A percentile compares a stretch with the other conserved stretches of the same genome.
Conservation (phyloP, 1,140 invertebrate species). For the Dryas iulia region DNA sequence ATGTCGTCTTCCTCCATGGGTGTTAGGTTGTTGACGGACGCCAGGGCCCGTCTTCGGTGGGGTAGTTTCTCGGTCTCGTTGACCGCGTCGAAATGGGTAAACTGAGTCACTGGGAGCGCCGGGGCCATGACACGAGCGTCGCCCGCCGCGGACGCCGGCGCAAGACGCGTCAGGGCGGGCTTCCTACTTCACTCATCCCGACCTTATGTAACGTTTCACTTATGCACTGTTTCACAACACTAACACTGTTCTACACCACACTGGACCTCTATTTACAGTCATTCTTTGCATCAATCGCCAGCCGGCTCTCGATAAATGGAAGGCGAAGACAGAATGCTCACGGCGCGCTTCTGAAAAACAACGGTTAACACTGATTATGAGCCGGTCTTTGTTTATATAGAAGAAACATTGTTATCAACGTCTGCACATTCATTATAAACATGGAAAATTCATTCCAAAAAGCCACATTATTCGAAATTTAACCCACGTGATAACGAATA, state of each 20-base stretch:
- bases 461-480: conserved; percentile 65
- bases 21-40: conserved; percentile 75
- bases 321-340: conserved; percentile 36
- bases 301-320: conserved; percentile 52
- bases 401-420: conserved; percentile 31
- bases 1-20: conserved; percentile 86
- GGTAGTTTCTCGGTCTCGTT: conserved; percentile 47
- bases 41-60: conserved; percentile 62
- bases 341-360: conserved; percentile 71
- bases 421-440: conserved; percentile 29
- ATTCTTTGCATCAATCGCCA: conserved; percentile 52
- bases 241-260: conserved; percentile 50
- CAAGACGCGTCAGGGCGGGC: conserved; percentile 65
- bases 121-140: conserved; percentile 80
- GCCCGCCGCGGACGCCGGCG: conserved; percentile 70
- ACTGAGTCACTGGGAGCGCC: conserved; percentile 79
- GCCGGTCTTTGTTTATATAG: conserved; percentile 51
- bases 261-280: conserved; percentile 44
- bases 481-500: conserved; percentile 77
- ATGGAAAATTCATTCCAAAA: conserved; percentile 41
- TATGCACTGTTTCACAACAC: conserved; percentile 49
- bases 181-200: conserved; percentile 54
- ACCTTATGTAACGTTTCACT: conserved; percentile 67
- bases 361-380: conserved; percentile 58
- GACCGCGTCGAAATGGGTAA: conserved; percentile 49